These are phyloP conservation scores for Pocillopora meandrina DNA, from an alignment of 92 coral and sea anemone genomes.

Conservation along the genomic window DNA sequence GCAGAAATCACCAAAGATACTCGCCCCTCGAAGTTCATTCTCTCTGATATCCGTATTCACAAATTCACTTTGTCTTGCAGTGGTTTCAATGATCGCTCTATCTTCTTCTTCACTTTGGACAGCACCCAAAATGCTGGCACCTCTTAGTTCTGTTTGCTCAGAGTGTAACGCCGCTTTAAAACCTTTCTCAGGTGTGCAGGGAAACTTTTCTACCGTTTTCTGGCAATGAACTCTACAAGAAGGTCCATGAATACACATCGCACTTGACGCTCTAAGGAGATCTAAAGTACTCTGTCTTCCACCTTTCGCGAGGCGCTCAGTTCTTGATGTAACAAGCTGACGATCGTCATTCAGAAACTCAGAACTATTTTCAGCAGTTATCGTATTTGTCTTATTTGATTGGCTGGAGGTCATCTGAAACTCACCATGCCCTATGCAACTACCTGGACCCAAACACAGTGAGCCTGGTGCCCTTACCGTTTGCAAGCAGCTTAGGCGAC, in stretches of 20 bases:
- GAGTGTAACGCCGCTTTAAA: not conserved
- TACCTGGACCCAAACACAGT: conserved; percentile 52
- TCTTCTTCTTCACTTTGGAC: not conserved
- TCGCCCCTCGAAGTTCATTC: conserved; percentile 34
- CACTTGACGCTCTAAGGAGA: conserved; percentile 34
- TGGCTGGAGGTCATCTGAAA: conserved; percentile 7
- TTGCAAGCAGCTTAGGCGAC: conserved; percentile 53
- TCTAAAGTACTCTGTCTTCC: conserved; percentile 51
- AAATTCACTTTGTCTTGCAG: not conserved
- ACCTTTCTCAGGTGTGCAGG: not conserved
- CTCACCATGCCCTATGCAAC: conserved; percentile 49
- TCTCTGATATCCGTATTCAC: not conserved
- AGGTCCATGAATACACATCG: conserved; percentile 62
- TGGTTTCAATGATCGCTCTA: not conserved
- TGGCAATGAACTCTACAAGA: conserved; percentile 57
- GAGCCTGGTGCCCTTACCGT: conserved; percentile 53
- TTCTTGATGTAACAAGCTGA: not conserved
- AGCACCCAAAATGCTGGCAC: conserved; percentile 42
- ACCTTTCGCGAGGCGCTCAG: conserved; percentile 39
- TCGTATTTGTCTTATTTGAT: not conserved
- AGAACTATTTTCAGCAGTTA: not conserved
- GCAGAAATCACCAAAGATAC: conserved; percentile 14
- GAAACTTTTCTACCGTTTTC: not conserved
- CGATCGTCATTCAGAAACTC: not conserved
- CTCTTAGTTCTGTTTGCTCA: conserved; percentile 16